These are phyloP conservation scores for Melipona quadrifasciata DNA, from an alignment of 1,140 invertebrate species.

Conservation along the genomic window DNA sequence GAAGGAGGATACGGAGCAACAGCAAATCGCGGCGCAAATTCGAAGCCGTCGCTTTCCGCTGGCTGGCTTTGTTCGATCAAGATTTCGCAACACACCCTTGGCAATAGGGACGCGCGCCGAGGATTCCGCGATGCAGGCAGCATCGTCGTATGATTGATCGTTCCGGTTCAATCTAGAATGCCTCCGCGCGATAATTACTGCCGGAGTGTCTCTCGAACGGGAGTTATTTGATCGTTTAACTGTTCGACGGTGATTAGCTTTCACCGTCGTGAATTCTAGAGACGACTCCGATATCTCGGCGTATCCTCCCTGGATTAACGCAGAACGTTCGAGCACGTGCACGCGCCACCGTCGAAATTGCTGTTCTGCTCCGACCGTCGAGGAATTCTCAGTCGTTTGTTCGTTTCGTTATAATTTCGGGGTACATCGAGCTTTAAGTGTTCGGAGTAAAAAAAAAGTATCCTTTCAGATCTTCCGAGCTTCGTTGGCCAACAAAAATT, in stretches of 20 bases:
- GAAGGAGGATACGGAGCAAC: too few species aligned
- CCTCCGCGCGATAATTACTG: conserved; percentile 55
- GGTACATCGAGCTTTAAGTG: too few species aligned
- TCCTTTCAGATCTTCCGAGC: too few species aligned
- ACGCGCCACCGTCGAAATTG: neutral
- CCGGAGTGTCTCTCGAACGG: neutral
- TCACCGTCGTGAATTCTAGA: conserved; percentile 33
- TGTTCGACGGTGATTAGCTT: conserved; percentile 55
- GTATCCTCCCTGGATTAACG: neutral
- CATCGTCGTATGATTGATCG: conserved; percentile 54
- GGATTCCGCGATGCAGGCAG: conserved; percentile 19
- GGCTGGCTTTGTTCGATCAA: conserved; percentile 22
- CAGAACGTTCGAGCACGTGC: neutral
- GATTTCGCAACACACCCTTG: conserved; percentile 12
- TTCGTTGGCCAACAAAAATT: too few species aligned
- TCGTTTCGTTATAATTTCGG: neutral
- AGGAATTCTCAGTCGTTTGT: neutral
- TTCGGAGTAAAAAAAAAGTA: too few species aligned
- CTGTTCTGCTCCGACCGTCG: neutral
- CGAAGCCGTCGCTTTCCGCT: neutral
- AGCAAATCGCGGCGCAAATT: neutral
- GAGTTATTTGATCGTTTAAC: conserved; percentile 55
- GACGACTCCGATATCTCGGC: neutral
- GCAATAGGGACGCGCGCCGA: neutral
- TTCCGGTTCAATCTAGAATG: conserved; percentile 50